Percentiles rank a stretch among this genome's conserved stretches.
These are phyloP conservation scores for Paedocypris micromegethes DNA, from an alignment of 2,797 vertebrate genomes.

Conservation along the genomic window DNA sequence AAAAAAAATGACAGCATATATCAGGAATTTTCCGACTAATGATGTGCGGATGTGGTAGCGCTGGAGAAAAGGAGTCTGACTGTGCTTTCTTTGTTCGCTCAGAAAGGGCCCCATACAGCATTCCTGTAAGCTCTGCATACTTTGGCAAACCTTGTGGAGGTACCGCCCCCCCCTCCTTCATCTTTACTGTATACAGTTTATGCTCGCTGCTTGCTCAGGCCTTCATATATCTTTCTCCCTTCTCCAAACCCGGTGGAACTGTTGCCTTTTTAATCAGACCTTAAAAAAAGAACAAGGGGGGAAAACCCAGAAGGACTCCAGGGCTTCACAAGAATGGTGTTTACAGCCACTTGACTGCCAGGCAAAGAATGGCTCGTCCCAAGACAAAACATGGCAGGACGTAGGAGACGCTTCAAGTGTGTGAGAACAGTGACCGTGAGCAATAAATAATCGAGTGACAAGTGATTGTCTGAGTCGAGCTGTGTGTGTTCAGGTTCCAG, in stretches of 20 bases:
- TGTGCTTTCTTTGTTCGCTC: conserved; percentile 98
- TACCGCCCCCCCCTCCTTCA: conserved; percentile 49
- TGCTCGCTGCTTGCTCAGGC: conserved; percentile 72
- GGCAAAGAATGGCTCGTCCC: conserved; percentile 51
- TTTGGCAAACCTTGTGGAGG: conserved; percentile 89
- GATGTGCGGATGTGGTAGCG: conserved; percentile 99
- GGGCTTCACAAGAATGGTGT: conserved; percentile 60
- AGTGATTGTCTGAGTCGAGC: not conserved
- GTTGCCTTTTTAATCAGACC: conserved; percentile 61
- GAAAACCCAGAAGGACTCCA: conserved; percentile 37
- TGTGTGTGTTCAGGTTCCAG: no score
- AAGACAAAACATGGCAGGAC: conserved; percentile 59
- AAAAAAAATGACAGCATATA: conserved; percentile 98
- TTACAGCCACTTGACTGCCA: conserved; percentile 64
- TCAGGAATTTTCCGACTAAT: conserved; percentile 99
- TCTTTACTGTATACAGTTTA: conserved; percentile 82
- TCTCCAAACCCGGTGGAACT: conserved; percentile 48
- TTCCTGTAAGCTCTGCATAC: conserved; percentile 98
- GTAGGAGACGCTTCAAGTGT: conserved; percentile 1
- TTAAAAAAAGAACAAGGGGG: conserved; percentile 53
- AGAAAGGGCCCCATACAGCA: conserved; percentile 92
- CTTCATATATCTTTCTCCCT: conserved; percentile 56
- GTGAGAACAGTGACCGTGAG: conserved; percentile 16
- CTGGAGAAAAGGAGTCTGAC: conserved; percentile 93
- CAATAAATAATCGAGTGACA: not conserved